Evolutionary conservation across 2,797 vertebrate species (phyloP), one percentile per base, ranked within the genome.

Genomic region (Bradypodion pumilum): DNA sequence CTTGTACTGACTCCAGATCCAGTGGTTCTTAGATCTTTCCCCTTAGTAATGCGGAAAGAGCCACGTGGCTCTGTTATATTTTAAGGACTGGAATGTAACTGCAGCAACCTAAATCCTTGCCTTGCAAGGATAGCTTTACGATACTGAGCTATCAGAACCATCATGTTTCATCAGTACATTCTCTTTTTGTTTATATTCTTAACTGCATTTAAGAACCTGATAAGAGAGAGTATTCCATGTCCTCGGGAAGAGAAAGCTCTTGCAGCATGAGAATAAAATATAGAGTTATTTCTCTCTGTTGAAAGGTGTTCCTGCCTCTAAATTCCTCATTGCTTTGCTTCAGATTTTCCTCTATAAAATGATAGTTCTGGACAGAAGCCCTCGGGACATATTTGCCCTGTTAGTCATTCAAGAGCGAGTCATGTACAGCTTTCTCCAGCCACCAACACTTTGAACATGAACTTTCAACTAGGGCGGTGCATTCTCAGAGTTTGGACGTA

Each of bases 401-500:
- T 80, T 74, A 86, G 83, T 79, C 32, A 35, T 56, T 73, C 9
- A n/a, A 74, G 76, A 62, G 42, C 42, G 63, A 63, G n/a, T 59
- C 65, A 56, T 15, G 7, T n/a, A 7, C 74, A 25, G 27, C 27
- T 49, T 59, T 46, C 42, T 72, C 13, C 6, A 23, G 0, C 46
- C 5, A 3, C n/a, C 85, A 73, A 73, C 74, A 6, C 56, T 40
- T 70, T 74, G 32, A 60, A 2, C 0, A 2, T 13, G 12, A 15
- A 0, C 1, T 52, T 76, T 59, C 1, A 0, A 0, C 70, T 84
- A 62, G 2, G 1, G 5, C 66, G 0, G 0, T 69, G 9, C 7
- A 40, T 27, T 0, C 69, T 0, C 21, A 4, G 52, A 56, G 52
- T 52, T 56, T 56, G 19, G 52, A 56, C 16, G 52, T 56, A 56